phyloP scores from a whole-genome alignment of 2,113 vertebrate genomes.

The Toxostoma redivivum region DNA sequence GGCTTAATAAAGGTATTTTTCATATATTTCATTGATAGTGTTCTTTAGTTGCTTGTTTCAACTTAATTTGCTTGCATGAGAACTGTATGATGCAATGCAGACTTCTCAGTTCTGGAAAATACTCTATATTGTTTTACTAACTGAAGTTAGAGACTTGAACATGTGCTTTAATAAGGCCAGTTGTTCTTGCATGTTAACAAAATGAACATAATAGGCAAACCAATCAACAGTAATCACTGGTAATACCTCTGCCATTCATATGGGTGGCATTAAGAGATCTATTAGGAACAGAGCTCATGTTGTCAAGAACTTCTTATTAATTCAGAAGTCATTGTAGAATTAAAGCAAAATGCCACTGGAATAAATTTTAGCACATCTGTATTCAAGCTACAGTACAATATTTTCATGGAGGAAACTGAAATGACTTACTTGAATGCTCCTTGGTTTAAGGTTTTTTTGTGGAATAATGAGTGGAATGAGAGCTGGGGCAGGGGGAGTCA shows the following conservation, averaged over 20 bases:
- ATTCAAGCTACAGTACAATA: neutral
- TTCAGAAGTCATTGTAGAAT: neutral
- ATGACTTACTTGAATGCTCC: neutral
- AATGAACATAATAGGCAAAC: slow-evolving; percentile 53
- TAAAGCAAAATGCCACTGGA: neutral
- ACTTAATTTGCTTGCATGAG: neutral
- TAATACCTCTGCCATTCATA: slow-evolving; percentile 57
- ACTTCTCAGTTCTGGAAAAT: slow-evolving; percentile 35
- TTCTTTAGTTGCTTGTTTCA: slow-evolving; percentile 33
- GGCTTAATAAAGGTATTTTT: neutral
- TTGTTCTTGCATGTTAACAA: slow-evolving; percentile 61
- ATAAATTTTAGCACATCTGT: neutral
- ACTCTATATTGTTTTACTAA: slow-evolving; percentile 54
- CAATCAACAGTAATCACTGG: slow-evolving; percentile 60
- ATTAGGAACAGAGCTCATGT: neutral
- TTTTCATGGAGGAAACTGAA: neutral
- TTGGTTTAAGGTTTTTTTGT: neutral
- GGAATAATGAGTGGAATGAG: neutral
- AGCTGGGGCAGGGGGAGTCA: neutral
- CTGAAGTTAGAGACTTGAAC: slow-evolving; percentile 43
- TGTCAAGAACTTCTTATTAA: neutral
- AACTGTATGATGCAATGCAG: neutral
- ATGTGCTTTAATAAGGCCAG: slow-evolving; percentile 46
- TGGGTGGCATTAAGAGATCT: slow-evolving; percentile 23
- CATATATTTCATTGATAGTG: neutral